Evolutionary conservation across 1,140 invertebrate species (phyloP).

Genomic region (Drosophila sulfurigaster): DNA sequence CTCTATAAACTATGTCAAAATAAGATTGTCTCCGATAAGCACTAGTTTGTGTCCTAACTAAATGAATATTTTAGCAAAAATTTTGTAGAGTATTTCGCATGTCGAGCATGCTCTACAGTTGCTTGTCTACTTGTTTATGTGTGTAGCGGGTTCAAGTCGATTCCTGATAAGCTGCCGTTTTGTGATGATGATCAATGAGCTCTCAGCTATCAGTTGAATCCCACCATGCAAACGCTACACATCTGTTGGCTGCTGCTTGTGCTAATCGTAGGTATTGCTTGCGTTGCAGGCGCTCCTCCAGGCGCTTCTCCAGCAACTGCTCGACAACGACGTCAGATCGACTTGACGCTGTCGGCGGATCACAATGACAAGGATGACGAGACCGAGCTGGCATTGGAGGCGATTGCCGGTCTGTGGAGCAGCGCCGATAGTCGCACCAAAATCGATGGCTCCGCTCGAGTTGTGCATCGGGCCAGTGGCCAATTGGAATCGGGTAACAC

Average conservation of each 20-base stretch:
- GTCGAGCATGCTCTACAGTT: too few species aligned
- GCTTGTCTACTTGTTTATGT: not conserved
- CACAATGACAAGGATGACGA: conserved; percentile 78
- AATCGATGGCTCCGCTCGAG: conserved; percentile 73
- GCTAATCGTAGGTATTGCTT: conserved; percentile 20
- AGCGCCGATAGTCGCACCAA: conserved; percentile 77
- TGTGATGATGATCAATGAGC: not conserved
- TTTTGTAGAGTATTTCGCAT: too few species aligned
- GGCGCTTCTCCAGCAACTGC: conserved; percentile 8
- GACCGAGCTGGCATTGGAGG: conserved; percentile 79
- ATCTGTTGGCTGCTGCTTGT: conserved; percentile 46
- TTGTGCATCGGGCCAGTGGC: conserved; percentile 67
- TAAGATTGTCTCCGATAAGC: too few species aligned
- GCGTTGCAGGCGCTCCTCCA: conserved; percentile 26
- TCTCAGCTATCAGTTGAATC: conserved; percentile 45
- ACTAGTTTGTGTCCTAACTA: too few species aligned
- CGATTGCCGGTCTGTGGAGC: conserved; percentile 80
- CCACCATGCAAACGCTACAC: conserved; percentile 60
- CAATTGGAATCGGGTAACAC: conserved; percentile 70
- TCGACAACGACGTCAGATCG: conserved; percentile 69
- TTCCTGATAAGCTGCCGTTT: conserved; percentile 2
- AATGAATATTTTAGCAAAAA: too few species aligned
- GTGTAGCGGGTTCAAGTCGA: not conserved
- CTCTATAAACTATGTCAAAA: too few species aligned
- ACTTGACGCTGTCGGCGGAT: conserved; percentile 77